Evolutionary conservation across 2,888 invertebrate species (phyloP).

Genomic region (Nowickia ferox): DNA sequence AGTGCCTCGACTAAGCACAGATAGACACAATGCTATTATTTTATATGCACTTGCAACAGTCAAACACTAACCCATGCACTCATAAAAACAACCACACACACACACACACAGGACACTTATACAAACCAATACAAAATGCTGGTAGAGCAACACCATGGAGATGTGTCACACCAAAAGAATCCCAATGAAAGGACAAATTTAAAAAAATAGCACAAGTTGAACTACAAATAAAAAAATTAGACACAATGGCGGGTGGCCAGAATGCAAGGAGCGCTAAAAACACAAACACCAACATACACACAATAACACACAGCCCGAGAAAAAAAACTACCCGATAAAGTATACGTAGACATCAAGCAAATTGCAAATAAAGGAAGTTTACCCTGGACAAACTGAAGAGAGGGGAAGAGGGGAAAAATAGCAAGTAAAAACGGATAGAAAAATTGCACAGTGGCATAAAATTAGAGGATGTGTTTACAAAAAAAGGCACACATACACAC

Average conservation of each 20-base stretch:
- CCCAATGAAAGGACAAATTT: neutral
- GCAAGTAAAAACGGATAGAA: conserved; percentile 38
- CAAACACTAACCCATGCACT: conserved; percentile 1
- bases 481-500: neutral
- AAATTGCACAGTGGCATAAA: conserved; percentile 68
- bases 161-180: conserved; percentile 50
- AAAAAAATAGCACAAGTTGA: conserved; percentile 59
- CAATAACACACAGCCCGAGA: neutral
- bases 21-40: conserved; percentile 60
- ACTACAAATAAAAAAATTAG: conserved; percentile 53
- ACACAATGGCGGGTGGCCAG: conserved; percentile 41
- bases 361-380: conserved; percentile 72
- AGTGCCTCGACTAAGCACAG: conserved; percentile 57
- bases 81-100: neutral
- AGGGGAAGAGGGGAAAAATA: conserved; percentile 10
- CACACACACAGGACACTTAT: neutral
- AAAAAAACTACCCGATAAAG: conserved; percentile 43
- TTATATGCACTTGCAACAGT: conserved; percentile 53
- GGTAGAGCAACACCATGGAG: conserved; percentile 33
- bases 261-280: conserved; percentile 15
- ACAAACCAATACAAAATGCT: neutral
- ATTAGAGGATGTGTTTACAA: conserved; percentile 61
- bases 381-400: conserved; percentile 46
- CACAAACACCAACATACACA: neutral
- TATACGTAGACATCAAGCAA: conserved; percentile 66